Evolutionary conservation across 2,797 vertebrate genomes (phyloP), one percentile per base, ranked within the genome.

Genomic region (Sebastes ruberrimus): DNA sequence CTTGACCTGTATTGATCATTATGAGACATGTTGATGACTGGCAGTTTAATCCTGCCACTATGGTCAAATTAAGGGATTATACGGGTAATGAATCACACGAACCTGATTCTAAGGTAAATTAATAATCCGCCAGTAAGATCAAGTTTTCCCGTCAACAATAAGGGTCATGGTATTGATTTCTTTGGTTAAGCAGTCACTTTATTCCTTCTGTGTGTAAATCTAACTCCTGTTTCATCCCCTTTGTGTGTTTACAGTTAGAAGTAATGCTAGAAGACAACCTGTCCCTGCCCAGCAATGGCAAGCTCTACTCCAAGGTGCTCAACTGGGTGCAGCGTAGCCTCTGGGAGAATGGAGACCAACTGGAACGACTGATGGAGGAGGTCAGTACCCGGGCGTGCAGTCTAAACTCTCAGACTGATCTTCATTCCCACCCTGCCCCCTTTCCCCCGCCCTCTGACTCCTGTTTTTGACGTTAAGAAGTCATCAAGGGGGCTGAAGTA

Each of bases 271-370:
- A 99, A 95, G 98, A 99, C 94, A 98, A 97, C 93, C 95, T 98
- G 89, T 96, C 96, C 76, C 96, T 99, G 91, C 99, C 99, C 91
- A 98, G 97, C 95, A 99, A 99, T 33, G 98, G 98, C 92, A 99
- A 99, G 94, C 93, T 99, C 82, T 99, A 99, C 93, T 97, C 97
- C 68, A 99, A 99, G 96, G 97, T 99, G 96, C 98, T 99, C 91
- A 97, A 95, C 96, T 99, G 99, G 99, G 98, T 99, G 87, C 99
- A 99, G 93, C 97, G 97, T 68, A 98, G 98, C 95, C 95, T 99
- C 89, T 99, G 97, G 98, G 98, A 99, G 94, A 98, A 98, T 0
- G 98, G 98, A 92, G 97, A 97, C 94, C 97, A 95, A 78, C 96
- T 99, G 94, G 97, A 98, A 91, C 97, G 96, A 86, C 95, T 99